Base-by-base conservation (phyloP, 2,888 invertebrate species). In the Drosophila mercatorum region DNA sequence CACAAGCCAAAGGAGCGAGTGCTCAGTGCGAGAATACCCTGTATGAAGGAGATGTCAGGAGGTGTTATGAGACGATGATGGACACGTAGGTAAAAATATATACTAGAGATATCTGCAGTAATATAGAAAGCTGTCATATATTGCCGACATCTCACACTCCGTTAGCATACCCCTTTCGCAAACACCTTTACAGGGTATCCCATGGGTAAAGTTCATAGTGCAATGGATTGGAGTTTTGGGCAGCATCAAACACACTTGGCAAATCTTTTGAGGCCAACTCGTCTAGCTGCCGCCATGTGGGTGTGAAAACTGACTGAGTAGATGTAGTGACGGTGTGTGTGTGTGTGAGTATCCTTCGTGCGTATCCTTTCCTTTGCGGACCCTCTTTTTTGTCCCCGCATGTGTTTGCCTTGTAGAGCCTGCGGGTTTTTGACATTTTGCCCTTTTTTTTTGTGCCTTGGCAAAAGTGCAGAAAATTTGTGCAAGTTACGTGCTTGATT, bases 401-500 rank as follows among this genome's bases (percentile, higher is more conserved):
- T 66, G 51, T 68, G 57, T 74, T 56, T 56, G 75, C 41, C 60
- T 57, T 75, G 53, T 62, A 46, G 46, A 43, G 83, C 83, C 83
- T 78, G 75, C 60, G 78, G 86, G 79, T 62, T 72, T 73, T 74
- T 74, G 43, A 68, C 72, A 68, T 78, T 75, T 72, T 52, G 58
- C 61, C 63, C 61, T 70, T 63, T 73, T 53, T 53, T 44, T 56
- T 38, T 12, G 75, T 71, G 75, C 72, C 70, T 81, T 84, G 84
- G 74, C 76, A 83, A 88, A 80, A 88, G 86, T 81, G 86, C 81
- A 82, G 88, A 86, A 86, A 85, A 88, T 86, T 86, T 86, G 81
- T 80, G 83, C 88, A 86, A 83, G 86, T 86, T 86, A 86, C 88
- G 86, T 86, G 86, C 86, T 88, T 88, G 86, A 86, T 88, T 86